phyloP scores from a whole-genome alignment of 2,888 invertebrate species.

The Caenorhabditis auriculariae region DNA sequence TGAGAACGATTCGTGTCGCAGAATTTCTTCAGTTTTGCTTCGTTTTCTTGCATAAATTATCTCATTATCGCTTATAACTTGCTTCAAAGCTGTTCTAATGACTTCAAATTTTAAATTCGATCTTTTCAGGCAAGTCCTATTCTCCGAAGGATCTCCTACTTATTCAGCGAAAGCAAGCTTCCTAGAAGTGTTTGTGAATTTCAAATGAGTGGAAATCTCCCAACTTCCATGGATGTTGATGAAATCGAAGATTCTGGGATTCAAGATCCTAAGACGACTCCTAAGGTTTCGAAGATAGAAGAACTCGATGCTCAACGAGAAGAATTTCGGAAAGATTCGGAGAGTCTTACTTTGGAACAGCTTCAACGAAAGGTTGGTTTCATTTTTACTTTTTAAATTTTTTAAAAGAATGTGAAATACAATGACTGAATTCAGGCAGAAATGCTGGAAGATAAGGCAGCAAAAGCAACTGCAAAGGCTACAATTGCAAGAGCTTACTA shows the following conservation, averaged over 20 bases:
- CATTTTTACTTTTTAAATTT: no score
- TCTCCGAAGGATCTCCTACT: no score
- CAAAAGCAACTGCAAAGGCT: not conserved
- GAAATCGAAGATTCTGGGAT: not conserved
- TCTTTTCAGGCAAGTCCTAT: no score
- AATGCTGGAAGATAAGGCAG: no score
- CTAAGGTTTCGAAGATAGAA: no score
- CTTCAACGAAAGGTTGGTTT: not conserved
- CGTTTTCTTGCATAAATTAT: no score
- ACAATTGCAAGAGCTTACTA: not conserved
- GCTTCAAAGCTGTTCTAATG: no score
- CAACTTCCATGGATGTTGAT: slow-evolving; percentile 12
- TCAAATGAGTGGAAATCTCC: slow-evolving; percentile 2
- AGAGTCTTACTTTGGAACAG: not conserved
- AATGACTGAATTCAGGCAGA: not conserved
- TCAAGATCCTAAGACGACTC: not conserved
- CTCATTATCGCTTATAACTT: no score
- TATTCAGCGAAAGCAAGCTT: no score
- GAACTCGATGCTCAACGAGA: not conserved
- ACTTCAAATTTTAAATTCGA: not conserved
- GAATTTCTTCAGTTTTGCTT: no score
- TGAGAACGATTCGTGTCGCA: no score
- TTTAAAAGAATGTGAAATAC: not conserved
- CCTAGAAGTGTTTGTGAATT: no score
- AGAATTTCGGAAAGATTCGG: not conserved